These are phyloP conservation scores for Acromyrmex echinatior DNA, from an alignment of 1,140 invertebrate species.

Conservation along the genomic window DNA sequence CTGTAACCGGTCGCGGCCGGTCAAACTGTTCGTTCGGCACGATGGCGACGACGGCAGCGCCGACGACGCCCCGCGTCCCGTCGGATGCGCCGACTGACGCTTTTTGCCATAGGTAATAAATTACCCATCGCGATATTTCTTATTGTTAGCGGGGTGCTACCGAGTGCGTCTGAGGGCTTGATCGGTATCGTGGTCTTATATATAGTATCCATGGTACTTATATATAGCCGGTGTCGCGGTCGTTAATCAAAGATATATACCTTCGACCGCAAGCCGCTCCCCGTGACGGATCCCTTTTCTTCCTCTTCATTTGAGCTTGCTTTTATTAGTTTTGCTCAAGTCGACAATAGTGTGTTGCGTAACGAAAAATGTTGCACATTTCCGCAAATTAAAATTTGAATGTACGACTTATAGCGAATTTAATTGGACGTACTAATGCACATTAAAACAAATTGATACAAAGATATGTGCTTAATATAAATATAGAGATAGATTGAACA, in stretches of 20 bases:
- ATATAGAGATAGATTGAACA: too few relatives aligned
- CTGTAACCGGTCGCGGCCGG: constrained; percentile 76
- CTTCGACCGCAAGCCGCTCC: constrained; percentile 66
- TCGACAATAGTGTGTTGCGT: background rate
- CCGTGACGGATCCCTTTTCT: constrained; percentile 44
- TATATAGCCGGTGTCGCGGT: constrained; percentile 82
- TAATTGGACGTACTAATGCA: too few relatives aligned
- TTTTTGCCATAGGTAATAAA: constrained; percentile 86
- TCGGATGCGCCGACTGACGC: constrained; percentile 76
- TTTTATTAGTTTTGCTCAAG: constrained; percentile 12
- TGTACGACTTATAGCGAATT: background rate
- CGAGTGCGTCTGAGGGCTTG: constrained; percentile 84
- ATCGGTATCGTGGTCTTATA: constrained; percentile 77
- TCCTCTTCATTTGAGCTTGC: constrained; percentile 17
- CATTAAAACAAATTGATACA: too few relatives aligned
- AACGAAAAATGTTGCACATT: background rate
- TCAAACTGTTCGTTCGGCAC: constrained; percentile 75
- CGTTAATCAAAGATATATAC: constrained; percentile 85
- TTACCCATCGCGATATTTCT: constrained; percentile 85
- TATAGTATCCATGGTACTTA: constrained; percentile 49
- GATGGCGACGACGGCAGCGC: constrained; percentile 60
- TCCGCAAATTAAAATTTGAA: background rate
- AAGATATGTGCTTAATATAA: too few relatives aligned
- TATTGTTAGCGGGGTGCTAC: constrained; percentile 83
- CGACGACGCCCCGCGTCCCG: constrained; percentile 62